A percentile compares a stretch with the other conserved stretches of the same genome.
These are phyloP conservation scores for Eristalis tenax DNA, from an alignment of 2,888 invertebrate genomes.

Conservation along the genomic window DNA sequence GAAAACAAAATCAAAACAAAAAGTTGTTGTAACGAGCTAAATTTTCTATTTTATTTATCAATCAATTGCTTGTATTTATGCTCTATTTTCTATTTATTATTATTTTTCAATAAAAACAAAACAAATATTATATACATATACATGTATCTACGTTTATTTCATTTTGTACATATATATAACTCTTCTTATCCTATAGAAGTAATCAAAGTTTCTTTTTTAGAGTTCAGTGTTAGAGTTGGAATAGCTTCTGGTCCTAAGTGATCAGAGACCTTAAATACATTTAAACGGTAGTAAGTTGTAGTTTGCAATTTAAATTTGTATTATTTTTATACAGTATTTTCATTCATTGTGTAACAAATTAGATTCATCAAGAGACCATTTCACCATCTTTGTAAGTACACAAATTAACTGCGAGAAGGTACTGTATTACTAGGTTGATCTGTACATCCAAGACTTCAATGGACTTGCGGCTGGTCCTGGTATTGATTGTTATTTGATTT, in stretches of 20 bases:
- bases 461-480: no score
- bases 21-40: slow-evolving; percentile 21
- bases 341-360: no score
- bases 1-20: slow-evolving; percentile 4
- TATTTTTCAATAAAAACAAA: slow-evolving; percentile 50
- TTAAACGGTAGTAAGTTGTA: background rate
- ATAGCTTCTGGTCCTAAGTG: background rate
- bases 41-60: slow-evolving; percentile 40
- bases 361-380: background rate
- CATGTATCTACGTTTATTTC: slow-evolving; percentile 14
- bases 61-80: slow-evolving; percentile 49
- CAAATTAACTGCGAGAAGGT: no score
- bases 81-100: slow-evolving; percentile 60
- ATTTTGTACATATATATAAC: slow-evolving; percentile 7
- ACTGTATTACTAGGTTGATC: no score
- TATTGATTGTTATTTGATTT: no score
- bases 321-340: no score
- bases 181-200: background rate
- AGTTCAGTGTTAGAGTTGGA: background rate
- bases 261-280: background rate
- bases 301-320: background rate
- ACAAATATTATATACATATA: slow-evolving; percentile 37
- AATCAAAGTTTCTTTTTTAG: background rate
- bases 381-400: background rate
- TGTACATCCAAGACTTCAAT: no score